Evolutionary conservation across 2,113 vertebrate species (phyloP).

Genomic region (Pipa parva): DNA sequence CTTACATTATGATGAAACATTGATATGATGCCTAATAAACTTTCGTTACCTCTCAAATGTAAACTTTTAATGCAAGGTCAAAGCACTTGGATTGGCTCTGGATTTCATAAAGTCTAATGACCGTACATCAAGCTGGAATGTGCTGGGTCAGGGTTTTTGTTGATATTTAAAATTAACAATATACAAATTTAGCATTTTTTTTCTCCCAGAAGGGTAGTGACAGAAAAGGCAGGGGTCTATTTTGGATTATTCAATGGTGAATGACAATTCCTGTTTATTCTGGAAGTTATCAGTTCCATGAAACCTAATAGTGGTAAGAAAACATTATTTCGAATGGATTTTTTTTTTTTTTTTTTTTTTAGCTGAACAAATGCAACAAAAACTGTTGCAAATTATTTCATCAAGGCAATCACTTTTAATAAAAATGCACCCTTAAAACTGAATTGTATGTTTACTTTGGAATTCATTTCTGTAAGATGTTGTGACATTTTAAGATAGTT

Average conservation of each 20-base stretch:
- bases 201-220: slow-evolving; percentile 19
- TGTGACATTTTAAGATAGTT: too few species aligned
- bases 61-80: neutral
- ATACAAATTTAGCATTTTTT: slow-evolving; percentile 6
- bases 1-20: slow-evolving; percentile 26
- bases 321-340: too few species aligned
- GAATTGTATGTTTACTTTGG: too few species aligned
- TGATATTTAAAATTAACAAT: slow-evolving; percentile 19
- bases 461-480: too few species aligned
- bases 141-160: slow-evolving; percentile 1
- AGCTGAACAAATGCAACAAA: too few species aligned
- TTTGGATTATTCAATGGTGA: slow-evolving; percentile 25
- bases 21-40: slow-evolving; percentile 9
- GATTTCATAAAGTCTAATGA: slow-evolving; percentile 24
- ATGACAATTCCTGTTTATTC: too few species aligned
- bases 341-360: too few species aligned
- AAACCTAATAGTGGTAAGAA: too few species aligned
- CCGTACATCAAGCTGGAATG: slow-evolving; percentile 13
- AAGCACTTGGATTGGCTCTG: slow-evolving; percentile 2
- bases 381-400: too few species aligned
- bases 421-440: too few species aligned
- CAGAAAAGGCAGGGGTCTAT: slow-evolving; percentile 4
- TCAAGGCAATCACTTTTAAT: too few species aligned
- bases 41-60: neutral
- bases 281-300: too few species aligned